A percentile compares a stretch with the other conserved stretches of the same genome.
Evolutionary conservation across 1,140 invertebrate genomes (phyloP).

Genomic region (Caenorhabditis brenneri): DNA sequence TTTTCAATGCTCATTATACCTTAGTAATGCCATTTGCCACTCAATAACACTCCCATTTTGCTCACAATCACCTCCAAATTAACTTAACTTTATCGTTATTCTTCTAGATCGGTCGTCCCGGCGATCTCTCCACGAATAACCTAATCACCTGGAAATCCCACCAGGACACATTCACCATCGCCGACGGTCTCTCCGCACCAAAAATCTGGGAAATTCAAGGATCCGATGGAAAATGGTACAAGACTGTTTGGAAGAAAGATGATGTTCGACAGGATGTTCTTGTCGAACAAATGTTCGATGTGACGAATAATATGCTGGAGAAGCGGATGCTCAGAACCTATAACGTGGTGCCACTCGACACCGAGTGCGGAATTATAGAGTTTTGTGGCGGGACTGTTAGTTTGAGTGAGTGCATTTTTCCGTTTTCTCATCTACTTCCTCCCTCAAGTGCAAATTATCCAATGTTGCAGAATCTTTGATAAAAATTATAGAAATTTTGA

Average conservation of each 20-base stretch:
- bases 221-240: constrained; percentile 38
- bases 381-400: constrained; percentile 89
- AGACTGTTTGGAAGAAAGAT: constrained; percentile 74
- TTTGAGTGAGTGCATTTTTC: constrained; percentile 73
- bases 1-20: no score
- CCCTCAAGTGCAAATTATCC: no score
- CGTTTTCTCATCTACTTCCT: background rate
- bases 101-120: constrained; percentile 9
- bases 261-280: constrained; percentile 92
- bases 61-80: no score
- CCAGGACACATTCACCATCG: constrained; percentile 16
- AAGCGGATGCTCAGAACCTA: constrained; percentile 80
- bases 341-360: constrained; percentile 83
- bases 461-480: no score
- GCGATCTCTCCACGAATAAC: background rate
- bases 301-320: constrained; percentile 74
- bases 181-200: constrained; percentile 44
- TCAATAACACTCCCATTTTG: no score
- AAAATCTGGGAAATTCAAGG: constrained; percentile 49
- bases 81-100: no score
- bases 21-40: no score
- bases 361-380: constrained; percentile 85
- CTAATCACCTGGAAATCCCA: constrained; percentile 23
- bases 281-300: constrained; percentile 86
- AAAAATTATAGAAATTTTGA: no score